phyloP scores from a whole-genome alignment of 2,113 vertebrate genomes.

The Heterotis niloticus region DNA sequence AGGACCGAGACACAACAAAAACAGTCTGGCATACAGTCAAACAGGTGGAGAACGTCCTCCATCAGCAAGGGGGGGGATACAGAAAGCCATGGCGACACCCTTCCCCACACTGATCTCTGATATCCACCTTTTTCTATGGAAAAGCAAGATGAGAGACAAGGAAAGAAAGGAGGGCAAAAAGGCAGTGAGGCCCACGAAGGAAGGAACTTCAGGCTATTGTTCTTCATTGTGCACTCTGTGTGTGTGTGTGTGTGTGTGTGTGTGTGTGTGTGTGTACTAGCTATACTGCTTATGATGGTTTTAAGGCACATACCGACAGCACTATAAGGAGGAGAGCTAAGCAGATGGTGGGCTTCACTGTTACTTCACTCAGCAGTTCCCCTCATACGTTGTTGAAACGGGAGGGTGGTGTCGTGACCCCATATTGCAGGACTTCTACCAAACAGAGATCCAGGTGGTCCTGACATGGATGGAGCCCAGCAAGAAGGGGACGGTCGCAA shows the following conservation, averaged over 20 bases:
- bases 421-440: too few species aligned
- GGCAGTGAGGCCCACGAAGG: neutral
- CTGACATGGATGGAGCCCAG: neutral
- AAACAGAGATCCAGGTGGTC: neutral
- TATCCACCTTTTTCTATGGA: neutral
- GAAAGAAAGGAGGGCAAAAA: neutral
- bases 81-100: neutral
- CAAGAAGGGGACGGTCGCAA: neutral
- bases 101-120: neutral
- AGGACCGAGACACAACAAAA: neutral
- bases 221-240: constrained; percentile 74
- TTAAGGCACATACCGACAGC: neutral
- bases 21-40: neutral
- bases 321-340: neutral
- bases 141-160: neutral
- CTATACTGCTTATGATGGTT: neutral
- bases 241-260: constrained; percentile 47
- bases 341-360: neutral
- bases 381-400: neutral
- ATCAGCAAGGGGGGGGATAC: neutral
- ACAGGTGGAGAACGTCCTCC: neutral
- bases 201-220: constrained; percentile 50
- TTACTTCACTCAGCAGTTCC: neutral
- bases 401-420: neutral
- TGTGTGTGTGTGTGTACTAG: constrained; percentile 12